These are phyloP conservation scores for Podarcis siculus DNA, from an alignment of 2,797 vertebrate species.

Conservation along the genomic window DNA sequence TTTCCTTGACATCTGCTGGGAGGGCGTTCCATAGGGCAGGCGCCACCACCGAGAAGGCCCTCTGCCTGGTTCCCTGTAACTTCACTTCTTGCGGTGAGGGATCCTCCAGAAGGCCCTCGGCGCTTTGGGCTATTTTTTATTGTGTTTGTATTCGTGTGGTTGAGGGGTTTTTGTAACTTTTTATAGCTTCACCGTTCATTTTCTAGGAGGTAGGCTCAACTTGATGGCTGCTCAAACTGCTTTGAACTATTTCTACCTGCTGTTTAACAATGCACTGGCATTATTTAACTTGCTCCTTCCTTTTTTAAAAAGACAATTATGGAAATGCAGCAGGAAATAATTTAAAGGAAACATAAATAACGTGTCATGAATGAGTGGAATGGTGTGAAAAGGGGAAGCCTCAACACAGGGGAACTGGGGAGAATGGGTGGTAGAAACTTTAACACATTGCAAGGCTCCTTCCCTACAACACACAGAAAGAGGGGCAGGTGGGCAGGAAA, in stretches of 20 bases:
- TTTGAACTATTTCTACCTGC: background rate
- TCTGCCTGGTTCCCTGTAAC: no score
- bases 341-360: background rate
- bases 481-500: background rate
- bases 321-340: background rate
- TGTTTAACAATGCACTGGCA: background rate
- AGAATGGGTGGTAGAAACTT: background rate
- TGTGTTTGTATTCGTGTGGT: background rate
- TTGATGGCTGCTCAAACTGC: background rate
- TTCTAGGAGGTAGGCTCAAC: background rate
- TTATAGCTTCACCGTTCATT: background rate
- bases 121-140: no score
- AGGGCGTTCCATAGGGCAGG: no score
- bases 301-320: background rate
- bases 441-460: conserved; percentile 1
- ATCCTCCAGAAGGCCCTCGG: no score
- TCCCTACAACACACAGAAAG: background rate
- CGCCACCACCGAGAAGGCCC: no score
- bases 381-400: background rate
- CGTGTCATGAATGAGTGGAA: background rate
- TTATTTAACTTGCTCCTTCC: background rate
- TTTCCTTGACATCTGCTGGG: no score
- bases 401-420: background rate
- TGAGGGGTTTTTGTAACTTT: background rate
- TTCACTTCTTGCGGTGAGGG: no score